Base-by-base conservation (phyloP, 30 jellyfish, hydroid and myxozoan species). In the Cassiopea xamachana region DNA sequence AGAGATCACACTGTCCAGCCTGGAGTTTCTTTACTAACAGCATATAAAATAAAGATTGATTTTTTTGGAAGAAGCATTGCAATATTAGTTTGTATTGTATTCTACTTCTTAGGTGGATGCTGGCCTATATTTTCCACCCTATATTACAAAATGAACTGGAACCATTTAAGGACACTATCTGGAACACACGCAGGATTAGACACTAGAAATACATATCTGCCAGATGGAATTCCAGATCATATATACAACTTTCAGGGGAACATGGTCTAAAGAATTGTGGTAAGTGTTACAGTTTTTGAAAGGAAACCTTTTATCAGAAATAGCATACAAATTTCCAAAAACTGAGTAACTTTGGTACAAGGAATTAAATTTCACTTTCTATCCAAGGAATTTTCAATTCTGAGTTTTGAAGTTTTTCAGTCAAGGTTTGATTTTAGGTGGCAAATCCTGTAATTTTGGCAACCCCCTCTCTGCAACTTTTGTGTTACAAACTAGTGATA, bases 141-240 rank as follows among this genome's bases (percentile, higher is more conserved):
- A 46, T 76, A 64, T 16, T 76, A 69, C 85, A 76, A 46, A 76
- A n/a, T 12, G 73, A 76, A 45, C 70, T 76, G 59, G 85, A 46
- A 5, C 14, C 51, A 10, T 76, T 43, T 64, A 46, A 76, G 70
- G 85, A 76, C 51, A 76, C 69, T 1, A 48, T 76, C 10, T 48
- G 85, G 85, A 76, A 45, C 70, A 76, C 70, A 39, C 85, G 64
- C 69, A 46, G 59, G 69, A 27, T 76, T 45, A 76, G 85, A 51
- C 16, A 7, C 0, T 69, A 76, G 59, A 76, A 64, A 76, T 19
- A 76, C 73, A 76, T 48, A 8, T 39, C 51, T 76, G 69, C 70
- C 85, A 39, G 85, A 76, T 76, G 85, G 85, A n/a, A 64, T 76
- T 47, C 73, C 85, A 9, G 47, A 76, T 76, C 85, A 76, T 44